These are phyloP conservation scores for Holothuria glaberrima DNA, from an alignment of 35 echinoderm and acorn worm genomes.

Conservation along the genomic window DNA sequence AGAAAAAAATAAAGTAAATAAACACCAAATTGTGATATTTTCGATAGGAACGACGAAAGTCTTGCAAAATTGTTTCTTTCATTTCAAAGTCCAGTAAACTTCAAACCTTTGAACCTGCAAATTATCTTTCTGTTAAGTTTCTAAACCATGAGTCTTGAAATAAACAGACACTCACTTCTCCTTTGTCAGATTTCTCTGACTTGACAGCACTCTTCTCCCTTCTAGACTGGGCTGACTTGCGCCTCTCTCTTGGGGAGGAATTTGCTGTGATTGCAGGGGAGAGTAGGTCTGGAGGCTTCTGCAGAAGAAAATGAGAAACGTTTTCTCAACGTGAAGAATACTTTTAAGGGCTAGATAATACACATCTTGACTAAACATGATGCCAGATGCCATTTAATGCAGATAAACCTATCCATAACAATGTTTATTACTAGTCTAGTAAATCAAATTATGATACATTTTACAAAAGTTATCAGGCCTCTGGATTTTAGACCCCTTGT, in stretches of 20 bases:
- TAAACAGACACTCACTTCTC: not conserved
- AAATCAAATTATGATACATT: not conserved
- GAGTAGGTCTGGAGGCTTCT: slow-evolving; percentile 60
- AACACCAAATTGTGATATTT: not conserved
- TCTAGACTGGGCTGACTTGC: slow-evolving; percentile 55
- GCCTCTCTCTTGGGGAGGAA: slow-evolving; percentile 63
- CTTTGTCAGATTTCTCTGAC: slow-evolving; percentile 42
- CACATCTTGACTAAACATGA: too few species aligned
- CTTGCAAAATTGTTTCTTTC: too few species aligned
- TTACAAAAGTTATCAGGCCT: not conserved
- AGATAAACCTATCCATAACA: too few species aligned
- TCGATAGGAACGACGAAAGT: too few species aligned
- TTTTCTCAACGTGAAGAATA: too few species aligned
- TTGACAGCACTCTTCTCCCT: slow-evolving; percentile 45
- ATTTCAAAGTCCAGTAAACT: too few species aligned
- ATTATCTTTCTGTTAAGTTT: too few species aligned
- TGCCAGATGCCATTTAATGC: not conserved
- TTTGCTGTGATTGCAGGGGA: slow-evolving; percentile 57
- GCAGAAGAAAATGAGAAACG: not conserved
- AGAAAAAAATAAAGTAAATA: not conserved
- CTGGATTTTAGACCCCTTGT: too few species aligned
- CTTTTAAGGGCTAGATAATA: too few species aligned
- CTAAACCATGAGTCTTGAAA: not conserved
- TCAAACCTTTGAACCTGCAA: too few species aligned
- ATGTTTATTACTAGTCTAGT: too few species aligned